A percentile compares a stretch with the other conserved stretches of the same genome.
Evolutionary conservation across 2,113 vertebrate species (phyloP).

Genomic region (Muntiacus muntjak): DNA sequence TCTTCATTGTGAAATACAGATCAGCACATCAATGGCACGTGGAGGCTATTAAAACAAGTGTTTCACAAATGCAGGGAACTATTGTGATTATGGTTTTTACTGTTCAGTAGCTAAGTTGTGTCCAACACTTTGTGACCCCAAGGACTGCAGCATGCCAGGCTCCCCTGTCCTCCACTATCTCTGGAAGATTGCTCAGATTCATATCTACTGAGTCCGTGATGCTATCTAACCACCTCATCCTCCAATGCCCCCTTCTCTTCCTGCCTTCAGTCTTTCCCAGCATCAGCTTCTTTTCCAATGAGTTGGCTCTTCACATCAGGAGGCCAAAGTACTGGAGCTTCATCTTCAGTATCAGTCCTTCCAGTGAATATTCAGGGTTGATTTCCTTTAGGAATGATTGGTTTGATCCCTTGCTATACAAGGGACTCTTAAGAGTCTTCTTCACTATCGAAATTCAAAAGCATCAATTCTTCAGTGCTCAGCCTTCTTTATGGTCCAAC

Average conservation of each 20-base stretch:
- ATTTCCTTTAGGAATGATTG: not conserved
- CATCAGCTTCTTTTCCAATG: not conserved
- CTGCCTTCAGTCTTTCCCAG: not conserved
- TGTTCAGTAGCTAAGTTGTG: not conserved
- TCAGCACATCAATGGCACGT: accelerated
- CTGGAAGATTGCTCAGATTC: not conserved
- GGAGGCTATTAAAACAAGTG: not conserved
- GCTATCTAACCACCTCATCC: not conserved
- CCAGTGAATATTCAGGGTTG: not conserved
- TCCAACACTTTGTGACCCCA: not conserved
- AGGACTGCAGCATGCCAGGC: not conserved
- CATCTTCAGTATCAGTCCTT: not conserved
- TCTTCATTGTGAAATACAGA: not conserved
- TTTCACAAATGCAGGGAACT: accelerated
- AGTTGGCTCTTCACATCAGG: not conserved
- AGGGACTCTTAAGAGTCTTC: not conserved
- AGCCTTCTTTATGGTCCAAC: not conserved
- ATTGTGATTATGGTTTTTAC: accelerated
- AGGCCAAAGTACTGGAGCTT: not conserved
- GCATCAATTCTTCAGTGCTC: not conserved
- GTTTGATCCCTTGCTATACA: not conserved
- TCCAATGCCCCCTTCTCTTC: not conserved
- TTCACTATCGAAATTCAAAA: not conserved
- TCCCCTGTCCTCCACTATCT: not conserved
- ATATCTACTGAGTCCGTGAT: not conserved